Base-by-base conservation (phyloP, 2,113 vertebrate species). In the Halcyon malimbica region DNA sequence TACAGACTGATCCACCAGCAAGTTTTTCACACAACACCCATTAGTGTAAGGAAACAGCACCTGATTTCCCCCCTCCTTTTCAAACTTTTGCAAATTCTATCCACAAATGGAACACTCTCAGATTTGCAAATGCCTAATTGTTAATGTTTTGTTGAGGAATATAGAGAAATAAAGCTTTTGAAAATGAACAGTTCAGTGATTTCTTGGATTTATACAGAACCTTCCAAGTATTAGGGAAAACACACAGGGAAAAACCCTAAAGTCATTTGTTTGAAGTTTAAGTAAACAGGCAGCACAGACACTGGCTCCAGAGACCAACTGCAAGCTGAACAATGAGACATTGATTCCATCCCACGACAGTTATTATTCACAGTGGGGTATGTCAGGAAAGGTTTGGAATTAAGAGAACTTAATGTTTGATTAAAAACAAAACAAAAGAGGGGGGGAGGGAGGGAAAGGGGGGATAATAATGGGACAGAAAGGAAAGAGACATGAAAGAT, bases 51-150 rank as follows among this genome's bases (percentile, higher is more conserved):
- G 3, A 28, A 90, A 28, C 10, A 60, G 31, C 11, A 16, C 6
- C 2, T 17, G 13, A 26, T 33, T 59, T 26, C 5, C 31, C 33
- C 24, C n/a, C 68, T 73, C 26, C n/a, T 73, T 37, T 41, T 29
- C 37, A 26, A 15, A 15, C 25, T 80, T 60, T 21, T 60, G 20
- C 21, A 62, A 15, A 29, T 26, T 25, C 37, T 31, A 11, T 1
- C 10, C 13, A 3, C 25, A 12, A 5, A 18, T 0, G 7, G 57
- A 59, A 5, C 0, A 3, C 50, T 13, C 63, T 57, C 41, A 59
- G 46, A 41, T 51, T 37, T 39, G 20, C 18, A 31, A 79, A n/a
- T 4, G 4, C 16, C 33, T 13, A 35, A 63, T 33, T 8, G 13
- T 3, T 56, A 37, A 7, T 4, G 6, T 23, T 12, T 29, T 53